These are phyloP conservation scores for Labeo calbasu DNA, from an alignment of 2,797 vertebrate species.

Conservation along the genomic window DNA sequence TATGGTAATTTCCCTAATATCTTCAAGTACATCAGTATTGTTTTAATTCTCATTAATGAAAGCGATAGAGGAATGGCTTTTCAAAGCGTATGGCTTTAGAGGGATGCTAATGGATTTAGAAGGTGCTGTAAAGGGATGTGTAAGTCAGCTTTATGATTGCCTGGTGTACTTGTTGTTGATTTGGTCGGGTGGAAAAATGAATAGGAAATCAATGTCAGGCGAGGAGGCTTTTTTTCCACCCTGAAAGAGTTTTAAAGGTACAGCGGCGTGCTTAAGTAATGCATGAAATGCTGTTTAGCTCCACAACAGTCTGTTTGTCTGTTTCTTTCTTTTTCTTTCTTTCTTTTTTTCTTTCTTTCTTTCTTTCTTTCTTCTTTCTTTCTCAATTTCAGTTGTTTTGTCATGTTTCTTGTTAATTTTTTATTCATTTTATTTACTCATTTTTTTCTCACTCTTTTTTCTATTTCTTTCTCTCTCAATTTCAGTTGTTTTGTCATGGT, in stretches of 20 bases:
- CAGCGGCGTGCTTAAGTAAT: slow-evolving; percentile 61
- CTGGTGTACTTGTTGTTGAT: slow-evolving; percentile 84
- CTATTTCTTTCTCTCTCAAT: too few species aligned
- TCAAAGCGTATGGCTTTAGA: slow-evolving; percentile 60
- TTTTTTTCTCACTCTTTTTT: too few species aligned
- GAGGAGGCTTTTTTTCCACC: slow-evolving; percentile 63
- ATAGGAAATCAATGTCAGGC: slow-evolving; percentile 83
- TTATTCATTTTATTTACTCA: too few species aligned
- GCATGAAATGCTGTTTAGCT: slow-evolving; percentile 16
- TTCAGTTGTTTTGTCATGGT: too few species aligned
- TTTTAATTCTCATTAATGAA: slow-evolving; percentile 64
- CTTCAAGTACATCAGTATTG: slow-evolving; percentile 61
- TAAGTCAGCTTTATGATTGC: slow-evolving; percentile 79
- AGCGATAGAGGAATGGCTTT: slow-evolving; percentile 57
- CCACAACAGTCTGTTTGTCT: not conserved
- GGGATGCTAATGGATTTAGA: slow-evolving; percentile 71
- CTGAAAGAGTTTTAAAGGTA: slow-evolving; percentile 68
- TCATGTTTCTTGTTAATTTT: too few species aligned
- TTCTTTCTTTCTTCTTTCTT: slow-evolving; percentile 12
- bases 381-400: not conserved
- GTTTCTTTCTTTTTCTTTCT: slow-evolving; percentile 12
- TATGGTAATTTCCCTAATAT: slow-evolving; percentile 62
- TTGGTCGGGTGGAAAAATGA: slow-evolving; percentile 78
- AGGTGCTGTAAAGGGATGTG: slow-evolving; percentile 68
- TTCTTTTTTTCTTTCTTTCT: slow-evolving; percentile 17